Percentiles rank a stretch among this genome's conserved stretches.
Evolutionary conservation across 1,140 invertebrate species (phyloP).

Genomic region (Nephotettix cincticeps): DNA sequence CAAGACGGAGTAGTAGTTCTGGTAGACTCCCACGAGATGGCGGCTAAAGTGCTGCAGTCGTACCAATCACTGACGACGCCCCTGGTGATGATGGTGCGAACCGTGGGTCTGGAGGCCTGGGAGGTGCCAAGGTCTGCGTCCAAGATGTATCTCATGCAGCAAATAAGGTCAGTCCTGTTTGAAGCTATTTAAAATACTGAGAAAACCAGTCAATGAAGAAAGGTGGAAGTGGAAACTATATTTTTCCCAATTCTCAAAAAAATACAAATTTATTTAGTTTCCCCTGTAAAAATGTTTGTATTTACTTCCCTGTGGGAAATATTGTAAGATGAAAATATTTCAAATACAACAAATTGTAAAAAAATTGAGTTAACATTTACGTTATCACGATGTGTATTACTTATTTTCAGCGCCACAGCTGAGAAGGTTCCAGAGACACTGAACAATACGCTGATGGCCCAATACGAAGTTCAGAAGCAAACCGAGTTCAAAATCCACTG

Average conservation of each 20-base stretch:
- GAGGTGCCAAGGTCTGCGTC: neutral
- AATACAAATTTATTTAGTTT: too few species aligned
- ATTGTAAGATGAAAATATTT: too few species aligned
- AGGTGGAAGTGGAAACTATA: too few species aligned
- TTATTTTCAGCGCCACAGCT: neutral
- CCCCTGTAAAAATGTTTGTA: too few species aligned
- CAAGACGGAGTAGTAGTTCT: conserved; percentile 13
- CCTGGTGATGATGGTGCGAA: neutral
- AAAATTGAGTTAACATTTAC: too few species aligned
- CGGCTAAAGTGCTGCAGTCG: neutral
- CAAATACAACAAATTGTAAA: too few species aligned
- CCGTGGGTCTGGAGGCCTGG: conserved; percentile 3
- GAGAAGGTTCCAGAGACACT: neutral
- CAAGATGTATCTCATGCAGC: conserved; percentile 10
- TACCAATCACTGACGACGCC: conserved; percentile 4
- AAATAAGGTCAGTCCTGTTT: conserved; percentile 10
- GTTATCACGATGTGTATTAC: neutral
- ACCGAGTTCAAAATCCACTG: neutral
- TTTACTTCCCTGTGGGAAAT: too few species aligned
- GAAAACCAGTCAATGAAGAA: too few species aligned
- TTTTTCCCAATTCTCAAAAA: too few species aligned
- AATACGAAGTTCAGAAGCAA: neutral
- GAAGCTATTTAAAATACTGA: too few species aligned
- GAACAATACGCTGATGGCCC: neutral
- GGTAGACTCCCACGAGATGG: conserved; percentile 10